These are phyloP conservation scores for Leptinotarsa haldemani DNA, from an alignment of 2,888 invertebrate species.

Conservation along the genomic window DNA sequence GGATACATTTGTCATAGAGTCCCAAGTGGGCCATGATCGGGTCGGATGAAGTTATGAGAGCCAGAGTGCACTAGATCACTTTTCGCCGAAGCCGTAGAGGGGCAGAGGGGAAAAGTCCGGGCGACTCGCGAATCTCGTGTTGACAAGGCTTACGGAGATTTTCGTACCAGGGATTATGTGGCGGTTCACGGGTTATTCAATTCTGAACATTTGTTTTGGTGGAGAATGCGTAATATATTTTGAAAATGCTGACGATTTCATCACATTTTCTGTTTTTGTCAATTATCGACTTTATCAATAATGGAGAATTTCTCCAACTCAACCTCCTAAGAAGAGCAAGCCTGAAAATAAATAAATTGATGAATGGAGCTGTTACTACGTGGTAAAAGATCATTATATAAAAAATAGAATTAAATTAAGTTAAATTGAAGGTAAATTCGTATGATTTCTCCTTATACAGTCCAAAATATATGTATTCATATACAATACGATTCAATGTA, in stretches of 20 bases:
- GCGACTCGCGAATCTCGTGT: conserved; percentile 23
- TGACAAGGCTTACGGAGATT: conserved; percentile 18
- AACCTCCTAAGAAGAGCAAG: too few species aligned
- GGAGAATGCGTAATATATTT: background rate
- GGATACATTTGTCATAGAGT: conserved; percentile 68
- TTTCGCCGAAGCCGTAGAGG: conserved; percentile 46
- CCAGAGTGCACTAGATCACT: conserved; percentile 67
- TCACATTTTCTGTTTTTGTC: too few species aligned
- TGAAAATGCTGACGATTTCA: background rate
- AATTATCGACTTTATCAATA: too few species aligned
- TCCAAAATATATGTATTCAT: too few species aligned
- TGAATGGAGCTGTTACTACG: too few species aligned
- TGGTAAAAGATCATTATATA: too few species aligned
- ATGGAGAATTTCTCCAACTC: too few species aligned
- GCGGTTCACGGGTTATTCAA: conserved; percentile 4
- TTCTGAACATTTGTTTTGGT: background rate
- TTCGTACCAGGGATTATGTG: background rate
- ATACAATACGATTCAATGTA: too few species aligned
- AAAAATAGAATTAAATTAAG: too few species aligned
- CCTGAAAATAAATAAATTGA: too few species aligned
- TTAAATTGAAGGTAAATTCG: too few species aligned
- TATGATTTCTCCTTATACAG: too few species aligned
- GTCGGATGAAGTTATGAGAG: conserved; percentile 68
- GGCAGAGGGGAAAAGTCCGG: conserved; percentile 54
- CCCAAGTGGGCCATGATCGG: conserved; percentile 67